Evolutionary conservation across 2,113 vertebrate genomes (phyloP), one percentile per base, ranked within the genome.

Genomic region (Tricholaema leucomelas): DNA sequence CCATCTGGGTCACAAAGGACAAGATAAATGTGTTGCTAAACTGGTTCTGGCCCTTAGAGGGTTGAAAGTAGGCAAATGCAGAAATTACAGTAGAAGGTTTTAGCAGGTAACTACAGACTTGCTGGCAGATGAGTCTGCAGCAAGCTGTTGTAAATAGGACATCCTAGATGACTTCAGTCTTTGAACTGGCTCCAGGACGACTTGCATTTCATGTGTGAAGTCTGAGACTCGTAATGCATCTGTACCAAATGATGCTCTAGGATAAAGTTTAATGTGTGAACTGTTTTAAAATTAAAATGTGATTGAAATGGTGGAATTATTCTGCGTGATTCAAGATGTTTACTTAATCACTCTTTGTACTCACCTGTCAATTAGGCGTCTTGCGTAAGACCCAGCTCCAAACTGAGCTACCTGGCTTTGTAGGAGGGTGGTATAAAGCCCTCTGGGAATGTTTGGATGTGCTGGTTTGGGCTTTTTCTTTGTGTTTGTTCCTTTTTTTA

Each of bases 21-120:
- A 92, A 95, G 88, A 92, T 92, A 93, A 95, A 92, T 80, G 78
- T 36, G 91, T 74, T 67, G 94, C 91, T 89, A 71, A 87, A 92
- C 96, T 82, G 92, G 94, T 96, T 96, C 78, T 85, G 80, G 79
- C 54, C 92, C 86, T 90, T 54, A 96, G 71, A 96, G 92, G 81
- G 91, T 91, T 96, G 92, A 94, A 96, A 96, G 94, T 92, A 95
- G 87, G 91, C 93, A 96, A 96, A 96, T 94, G 87, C 46, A 93
- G 67, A 88, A 91, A 94, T 94, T 94, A 93, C 79, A 96, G 88
- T 94, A 75, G 81, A 96, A 94, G 93, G 90, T 76, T 94, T 91
- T 94, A 95, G 92, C 23, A 93, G 88, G 84, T 96, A 96, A 96
- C 75, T 93, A 94, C 78, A 96, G 93, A 96, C 81, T n/a, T 82